phyloP scores from a whole-genome alignment of 2,113 vertebrate genomes.

The Crypturellus undulatus region DNA sequence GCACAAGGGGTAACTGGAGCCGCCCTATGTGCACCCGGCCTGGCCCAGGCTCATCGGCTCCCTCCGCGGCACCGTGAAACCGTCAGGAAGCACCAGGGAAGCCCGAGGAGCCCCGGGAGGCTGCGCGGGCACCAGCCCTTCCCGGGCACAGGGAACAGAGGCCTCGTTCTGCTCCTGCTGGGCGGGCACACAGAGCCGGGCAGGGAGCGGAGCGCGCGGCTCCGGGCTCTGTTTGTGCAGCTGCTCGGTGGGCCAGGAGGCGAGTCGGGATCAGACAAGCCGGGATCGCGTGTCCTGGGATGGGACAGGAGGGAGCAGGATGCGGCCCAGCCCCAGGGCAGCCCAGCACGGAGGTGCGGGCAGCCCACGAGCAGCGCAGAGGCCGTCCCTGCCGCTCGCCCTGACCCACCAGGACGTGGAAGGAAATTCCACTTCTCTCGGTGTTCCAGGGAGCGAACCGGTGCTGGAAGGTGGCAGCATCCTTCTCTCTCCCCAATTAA shows the following conservation, averaged over 20 bases:
- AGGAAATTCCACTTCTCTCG: background rate
- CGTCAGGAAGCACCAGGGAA: background rate
- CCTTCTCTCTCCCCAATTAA: conserved; percentile 32
- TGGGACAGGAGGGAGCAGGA: background rate
- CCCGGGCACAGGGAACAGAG: conserved; percentile 46
- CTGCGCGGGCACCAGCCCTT: background rate
- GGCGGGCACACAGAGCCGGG: background rate
- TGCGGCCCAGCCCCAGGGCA: background rate
- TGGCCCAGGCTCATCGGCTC: background rate
- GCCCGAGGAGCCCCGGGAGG: background rate
- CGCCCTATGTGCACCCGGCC: background rate
- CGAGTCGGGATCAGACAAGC: background rate
- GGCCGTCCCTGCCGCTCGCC: accelerated
- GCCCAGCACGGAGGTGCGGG: accelerated
- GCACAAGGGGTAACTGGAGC: background rate
- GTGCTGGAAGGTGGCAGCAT: conserved; percentile 36
- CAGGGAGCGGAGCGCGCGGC: background rate
- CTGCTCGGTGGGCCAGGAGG: background rate
- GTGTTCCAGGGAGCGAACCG: conserved; percentile 28
- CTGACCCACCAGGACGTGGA: conserved; percentile 1
- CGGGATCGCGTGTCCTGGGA: accelerated
- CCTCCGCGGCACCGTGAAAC: background rate
- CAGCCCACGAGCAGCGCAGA: accelerated
- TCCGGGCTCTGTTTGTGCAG: background rate
- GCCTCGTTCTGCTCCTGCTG: conserved; percentile 21